Evolutionary conservation across 2,797 vertebrate genomes (phyloP), one percentile per base, ranked within the genome.

Genomic region (Acanthopagrus latus): DNA sequence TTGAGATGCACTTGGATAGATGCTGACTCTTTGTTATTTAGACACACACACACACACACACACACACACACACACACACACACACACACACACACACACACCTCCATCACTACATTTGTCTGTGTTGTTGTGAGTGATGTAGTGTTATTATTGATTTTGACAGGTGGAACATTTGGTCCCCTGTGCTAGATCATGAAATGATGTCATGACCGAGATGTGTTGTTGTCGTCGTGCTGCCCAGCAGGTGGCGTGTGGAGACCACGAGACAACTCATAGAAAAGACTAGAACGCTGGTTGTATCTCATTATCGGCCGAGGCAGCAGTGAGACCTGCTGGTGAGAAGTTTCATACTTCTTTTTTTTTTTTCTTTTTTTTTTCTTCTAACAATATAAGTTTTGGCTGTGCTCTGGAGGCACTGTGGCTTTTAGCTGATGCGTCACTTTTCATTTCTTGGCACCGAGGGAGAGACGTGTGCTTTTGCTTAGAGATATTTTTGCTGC

Each of bases 171-270:
- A 17, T 64, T n/a, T 60, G 54, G 43, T 59, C 47, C 21, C 7
- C n/a, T 21, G 20, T 58, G 52, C 56, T 7, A 44, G 10, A 23
- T 74, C 27, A 65, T n/a, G 8, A 47, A 63, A 29, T 38, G 27
- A 17, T 46, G 17, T n/a, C 64, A 51, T 5, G 23, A 13, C 23
- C 13, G 29, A 65, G 52, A 57, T 3, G 4, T 29, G 41, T 14
- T 43, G 54, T n/a, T 85, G 74, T n/a, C 18, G 3, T 74, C 2
- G 0, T 43, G 18, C 12, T 71, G 78, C 67, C 91, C 92, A 80
- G 50, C 17, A 86, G 92, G 65, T 48, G 90, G 84, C 85, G 51
- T 5, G 1, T 69, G 64, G 38, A 50, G 60, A 59, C 80, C 60
- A 50, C 17, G 43, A 23, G 21, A 13, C 16, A 20, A 55, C 20